A percentile compares a stretch with the other conserved stretches of the same genome.
Conservation (phyloP, 53 echinoderm and acorn worm species). For the Paelopatides confundens region DNA sequence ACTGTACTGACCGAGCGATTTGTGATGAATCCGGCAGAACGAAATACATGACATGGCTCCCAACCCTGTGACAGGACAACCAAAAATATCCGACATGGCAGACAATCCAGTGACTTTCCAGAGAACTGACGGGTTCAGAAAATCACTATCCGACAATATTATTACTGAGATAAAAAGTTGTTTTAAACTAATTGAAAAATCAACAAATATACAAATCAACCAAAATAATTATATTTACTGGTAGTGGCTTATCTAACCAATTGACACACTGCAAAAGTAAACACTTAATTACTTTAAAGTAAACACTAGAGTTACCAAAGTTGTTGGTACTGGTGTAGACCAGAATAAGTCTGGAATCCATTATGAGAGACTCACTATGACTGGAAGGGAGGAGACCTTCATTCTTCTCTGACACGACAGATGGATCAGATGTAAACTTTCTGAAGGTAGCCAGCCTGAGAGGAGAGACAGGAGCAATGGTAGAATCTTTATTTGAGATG, state of each 20-base stretch:
- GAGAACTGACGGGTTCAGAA: too few species aligned
- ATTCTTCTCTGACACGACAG: conserved; percentile 62
- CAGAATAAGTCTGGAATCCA: conserved; percentile 69
- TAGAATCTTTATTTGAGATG: not conserved
- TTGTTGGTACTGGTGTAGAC: conserved; percentile 86
- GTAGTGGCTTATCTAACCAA: not conserved
- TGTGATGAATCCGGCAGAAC: too few species aligned
- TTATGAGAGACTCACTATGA: conserved; percentile 65
- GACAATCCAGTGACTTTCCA: too few species aligned
- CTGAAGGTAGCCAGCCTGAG: conserved; percentile 76
- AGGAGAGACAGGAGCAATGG: conserved; percentile 74
- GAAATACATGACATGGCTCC: too few species aligned
- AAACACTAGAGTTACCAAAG: conserved; percentile 81
- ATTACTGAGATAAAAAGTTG: too few species aligned
- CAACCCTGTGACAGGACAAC: too few species aligned
- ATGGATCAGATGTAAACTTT: conserved; percentile 85
- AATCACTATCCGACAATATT: too few species aligned
- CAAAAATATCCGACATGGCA: too few species aligned
- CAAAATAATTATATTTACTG: not conserved
- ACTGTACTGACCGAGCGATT: too few species aligned
- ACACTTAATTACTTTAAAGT: too few species aligned
- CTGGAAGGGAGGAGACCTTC: conserved; percentile 35
- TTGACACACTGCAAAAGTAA: not conserved
- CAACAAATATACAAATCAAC: not conserved
- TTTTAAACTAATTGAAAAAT: conserved; percentile 9